Evolutionary conservation across 1,140 invertebrate genomes (phyloP), one percentile per base, ranked within the genome.

Genomic region (Diabrotica virgifera): DNA sequence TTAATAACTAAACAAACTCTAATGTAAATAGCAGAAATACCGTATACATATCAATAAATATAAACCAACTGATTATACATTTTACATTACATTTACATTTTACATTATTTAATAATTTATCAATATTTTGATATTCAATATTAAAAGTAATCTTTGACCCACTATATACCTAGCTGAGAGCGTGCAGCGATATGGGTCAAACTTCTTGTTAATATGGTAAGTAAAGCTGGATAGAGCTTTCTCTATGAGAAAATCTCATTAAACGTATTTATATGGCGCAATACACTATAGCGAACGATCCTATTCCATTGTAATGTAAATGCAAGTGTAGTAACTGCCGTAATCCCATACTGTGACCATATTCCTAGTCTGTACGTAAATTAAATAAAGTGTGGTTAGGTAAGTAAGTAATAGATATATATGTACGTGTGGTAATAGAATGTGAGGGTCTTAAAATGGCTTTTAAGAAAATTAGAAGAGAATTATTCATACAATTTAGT

Each of bases 401-500:
- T 46, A 46, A 46, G 40, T 46, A 46, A 24, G 24, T 24, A 24
- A 24, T 24, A 24, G 24, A 24, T 24, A 24, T 24, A 46, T 46
- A 46, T 8, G n/a, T 46, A 46, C n/a, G 40, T 46, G 40, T 46
- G 40, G 40, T 46, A 46, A 46, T 46, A 46, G 40, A 46, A 46
- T 46, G 40, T 46, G 40, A 46, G 40, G 5, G 40, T 46, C 40
- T 46, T 46, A 10, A 46, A 46, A 46, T 46, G 40, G 40, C 40
- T 46, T 46, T 46, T n/a, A 46, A 46, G 40, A 46, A 46, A 46
- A 46, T 46, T 46, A 46, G 40, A 46, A 46, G 40, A 46, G 40
- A 46, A 46, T 46, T 46, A 46, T 46, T 46, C 40, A 46, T 46
- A 46, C 40, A 46, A 46, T 46, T 46, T 46, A 10, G 8, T 46